Conservation (phyloP, 2,888 invertebrate species). For the Timema cristinae region DNA sequence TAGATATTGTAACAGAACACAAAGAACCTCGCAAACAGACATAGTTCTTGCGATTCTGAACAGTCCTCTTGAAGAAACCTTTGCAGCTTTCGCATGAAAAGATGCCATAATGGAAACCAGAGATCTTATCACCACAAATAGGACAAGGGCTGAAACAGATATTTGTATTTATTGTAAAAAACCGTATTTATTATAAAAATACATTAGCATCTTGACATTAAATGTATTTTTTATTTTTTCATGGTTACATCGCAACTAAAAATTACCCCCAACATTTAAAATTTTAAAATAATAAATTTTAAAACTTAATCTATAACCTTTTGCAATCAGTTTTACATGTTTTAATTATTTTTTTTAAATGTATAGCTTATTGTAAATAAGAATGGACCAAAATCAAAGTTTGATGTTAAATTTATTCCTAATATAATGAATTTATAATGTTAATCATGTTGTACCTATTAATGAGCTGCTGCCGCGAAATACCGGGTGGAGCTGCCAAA, state of each 20-base stretch:
- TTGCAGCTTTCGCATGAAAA: constrained; percentile 98
- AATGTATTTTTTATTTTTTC: too few species aligned
- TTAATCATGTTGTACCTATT: constrained; percentile 54
- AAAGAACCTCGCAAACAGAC: constrained; percentile 86
- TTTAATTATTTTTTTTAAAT: background rate
- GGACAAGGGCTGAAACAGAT: constrained; percentile 73
- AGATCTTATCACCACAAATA: constrained; percentile 92
- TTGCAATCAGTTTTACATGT: background rate
- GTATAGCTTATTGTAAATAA: background rate
- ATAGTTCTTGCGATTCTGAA: constrained; percentile 97
- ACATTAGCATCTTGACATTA: too few species aligned
- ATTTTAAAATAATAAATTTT: too few species aligned
- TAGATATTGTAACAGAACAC: constrained; percentile 89
- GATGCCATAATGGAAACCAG: constrained; percentile 96
- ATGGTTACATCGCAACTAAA: too few species aligned
- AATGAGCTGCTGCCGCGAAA: constrained; percentile 83
- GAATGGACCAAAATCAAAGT: background rate
- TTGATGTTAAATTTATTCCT: background rate
- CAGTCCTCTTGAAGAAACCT: constrained; percentile 96
- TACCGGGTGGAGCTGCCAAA: constrained; percentile 66
- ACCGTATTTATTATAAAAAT: too few species aligned
- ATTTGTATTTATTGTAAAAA: too few species aligned
- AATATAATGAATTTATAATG: too few species aligned
- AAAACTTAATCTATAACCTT: background rate
- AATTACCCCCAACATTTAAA: too few species aligned